phyloP scores from a whole-genome alignment of 2,888 invertebrate genomes.

The Schrankia costaestrigalis region DNA sequence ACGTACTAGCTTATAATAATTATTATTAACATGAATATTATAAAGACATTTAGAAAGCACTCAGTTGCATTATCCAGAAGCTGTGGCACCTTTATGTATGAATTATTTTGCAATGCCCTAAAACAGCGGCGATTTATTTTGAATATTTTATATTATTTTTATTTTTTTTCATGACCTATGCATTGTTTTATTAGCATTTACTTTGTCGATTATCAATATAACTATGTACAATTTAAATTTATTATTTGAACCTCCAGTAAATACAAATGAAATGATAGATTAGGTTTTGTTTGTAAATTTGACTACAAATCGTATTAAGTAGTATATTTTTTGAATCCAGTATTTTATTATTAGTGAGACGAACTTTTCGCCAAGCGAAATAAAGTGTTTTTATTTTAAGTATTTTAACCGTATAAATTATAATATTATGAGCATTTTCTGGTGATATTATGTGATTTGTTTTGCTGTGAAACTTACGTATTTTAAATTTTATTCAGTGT shows the following conservation, averaged over 20 bases:
- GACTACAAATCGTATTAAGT: slow-evolving; percentile 29
- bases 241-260: not conserved
- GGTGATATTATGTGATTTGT: slow-evolving; percentile 71
- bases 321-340: slow-evolving; percentile 50
- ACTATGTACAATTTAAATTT: too few relatives aligned
- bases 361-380: slow-evolving; percentile 68
- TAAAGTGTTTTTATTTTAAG: slow-evolving; percentile 48
- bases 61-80: slow-evolving; percentile 25
- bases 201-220: not conserved
- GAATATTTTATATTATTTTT: too few relatives aligned
- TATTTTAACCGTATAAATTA: slow-evolving; percentile 37
- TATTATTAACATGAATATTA: slow-evolving; percentile 23
- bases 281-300: slow-evolving; percentile 29
- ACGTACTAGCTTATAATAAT: slow-evolving; percentile 15
- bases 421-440: slow-evolving; percentile 54
- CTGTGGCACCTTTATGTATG: slow-evolving; percentile 8
- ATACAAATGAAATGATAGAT: too few relatives aligned
- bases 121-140: too few relatives aligned
- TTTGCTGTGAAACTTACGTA: slow-evolving; percentile 66
- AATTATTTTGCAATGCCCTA: too few relatives aligned
- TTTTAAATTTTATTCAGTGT: too few relatives aligned
- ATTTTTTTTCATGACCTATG: too few relatives aligned
- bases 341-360: slow-evolving; percentile 61
- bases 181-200: too few relatives aligned
- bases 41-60: slow-evolving; percentile 40